These are phyloP conservation scores for Patella ulyssiponensis DNA, from an alignment of 2,888 invertebrate species.

Conservation along the genomic window DNA sequence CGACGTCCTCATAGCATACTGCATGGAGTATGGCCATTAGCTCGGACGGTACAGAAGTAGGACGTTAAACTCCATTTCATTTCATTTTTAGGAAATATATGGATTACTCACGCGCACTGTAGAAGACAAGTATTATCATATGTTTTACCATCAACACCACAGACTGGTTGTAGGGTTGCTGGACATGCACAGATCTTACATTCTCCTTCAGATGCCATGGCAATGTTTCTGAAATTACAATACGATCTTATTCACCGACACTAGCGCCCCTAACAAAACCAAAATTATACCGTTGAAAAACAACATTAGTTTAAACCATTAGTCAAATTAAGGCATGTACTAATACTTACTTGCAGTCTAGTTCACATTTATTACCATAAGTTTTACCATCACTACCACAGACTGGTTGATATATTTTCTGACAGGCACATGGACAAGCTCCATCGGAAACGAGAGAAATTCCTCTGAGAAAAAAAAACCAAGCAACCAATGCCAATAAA, in stretches of 20 bases:
- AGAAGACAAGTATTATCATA: constrained; percentile 24
- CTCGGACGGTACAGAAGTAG: no score
- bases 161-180: constrained; percentile 20
- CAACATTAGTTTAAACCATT: no score
- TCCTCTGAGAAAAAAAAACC: background rate
- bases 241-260: no score
- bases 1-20: no score
- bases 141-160: constrained; percentile 17
- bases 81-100: no score
- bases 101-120: background rate
- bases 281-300: no score
- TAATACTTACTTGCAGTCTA: constrained; percentile 10
- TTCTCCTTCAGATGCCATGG: constrained; percentile 19
- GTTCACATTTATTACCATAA: constrained; percentile 23
- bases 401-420: constrained; percentile 19
- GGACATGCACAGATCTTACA: constrained; percentile 10
- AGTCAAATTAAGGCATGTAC: no score
- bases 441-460: constrained; percentile 16
- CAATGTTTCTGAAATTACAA: constrained; percentile 5
- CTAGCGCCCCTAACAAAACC: no score
- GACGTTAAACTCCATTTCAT: no score
- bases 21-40: no score
- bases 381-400: constrained; percentile 20
- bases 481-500: no score
- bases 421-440: constrained; percentile 12